Conservation (phyloP, 2,113 vertebrate species). For the Rhabdornis inornatus region DNA sequence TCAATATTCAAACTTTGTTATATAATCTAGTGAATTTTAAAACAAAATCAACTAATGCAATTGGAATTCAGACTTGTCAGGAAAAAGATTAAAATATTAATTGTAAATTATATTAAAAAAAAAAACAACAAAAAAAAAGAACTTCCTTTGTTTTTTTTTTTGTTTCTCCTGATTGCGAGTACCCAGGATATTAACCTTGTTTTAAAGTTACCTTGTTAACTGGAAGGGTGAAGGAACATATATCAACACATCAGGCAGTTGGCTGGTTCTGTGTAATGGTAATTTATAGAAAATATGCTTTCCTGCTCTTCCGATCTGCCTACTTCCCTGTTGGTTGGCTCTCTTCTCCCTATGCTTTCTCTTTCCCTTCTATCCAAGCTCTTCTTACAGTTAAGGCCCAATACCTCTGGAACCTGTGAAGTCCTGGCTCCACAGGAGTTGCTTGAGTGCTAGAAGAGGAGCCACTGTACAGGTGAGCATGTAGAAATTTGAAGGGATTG, state of each 20-base stretch:
- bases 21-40: not conserved
- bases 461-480: rapidly evolving
- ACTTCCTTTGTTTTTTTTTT: not conserved
- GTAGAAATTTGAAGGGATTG: not conserved
- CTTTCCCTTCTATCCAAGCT: not conserved
- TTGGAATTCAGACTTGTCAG: not conserved
- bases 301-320: not conserved
- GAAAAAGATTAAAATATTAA: not conserved
- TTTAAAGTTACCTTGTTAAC: not conserved
- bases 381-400: not conserved
- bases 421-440: not conserved
- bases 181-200: not conserved
- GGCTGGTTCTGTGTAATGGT: not conserved
- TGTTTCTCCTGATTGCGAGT: not conserved
- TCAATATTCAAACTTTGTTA: not conserved
- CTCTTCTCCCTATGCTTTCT: not conserved
- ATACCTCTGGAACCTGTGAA: not conserved
- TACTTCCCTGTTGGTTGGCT: not conserved
- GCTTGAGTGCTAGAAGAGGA: not conserved
- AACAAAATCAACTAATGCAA: not conserved
- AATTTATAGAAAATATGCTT: not conserved
- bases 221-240: not conserved
- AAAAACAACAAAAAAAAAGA: too few species aligned
- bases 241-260: not conserved
- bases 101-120: not conserved